Evolutionary conservation across 2,113 vertebrate species (phyloP), one percentile per base, ranked within the genome.

Genomic region (Myxocyprinus asiaticus): DNA sequence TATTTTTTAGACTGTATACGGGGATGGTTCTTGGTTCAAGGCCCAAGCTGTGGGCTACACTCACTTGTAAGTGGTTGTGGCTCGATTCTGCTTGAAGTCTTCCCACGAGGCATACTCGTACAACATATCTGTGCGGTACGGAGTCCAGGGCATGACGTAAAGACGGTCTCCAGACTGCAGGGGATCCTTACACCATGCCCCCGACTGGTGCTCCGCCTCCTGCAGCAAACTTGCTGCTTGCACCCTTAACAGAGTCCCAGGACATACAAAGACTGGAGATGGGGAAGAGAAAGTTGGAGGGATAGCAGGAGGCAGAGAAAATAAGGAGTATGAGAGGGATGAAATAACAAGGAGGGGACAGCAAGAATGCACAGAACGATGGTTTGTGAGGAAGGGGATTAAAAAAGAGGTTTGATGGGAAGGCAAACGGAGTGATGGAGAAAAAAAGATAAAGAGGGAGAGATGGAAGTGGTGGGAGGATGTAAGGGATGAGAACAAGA

Each of bases 111-210:
- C 94, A 10, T 97, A 98, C 78, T 98, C 96, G 2, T 94, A 96
- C 81, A 98, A 91, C 47, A 95, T 95, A 90, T 98, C 97, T 0
- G 96, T 97, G 85, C 97, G 95, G 86, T 97, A 97, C 14, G 97
- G 97, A 4, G 95, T 94, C 97, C 97, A 98, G 4, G 97, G 96
- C 95, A 98, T 95, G 79, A 96, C 95, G 53, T 98, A 98, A 43
- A 98, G 94, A 1, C 96, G 94, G 83, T 98, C 97, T 0, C 96
- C 96, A 0, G 96, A 95, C 86, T 98, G 96, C 64, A 98, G 94
- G 0, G 97, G 97, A 88, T 98, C 97, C 85, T 96, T 96, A 88
- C 97, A 98, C 97, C 97, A 98, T 0, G 96, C 96, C 12, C 97
- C 97, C 0, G 96, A 95, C 84, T 97, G 96, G 85, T 98, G 96